These are phyloP conservation scores for Campoplex capitator DNA, from an alignment of 2,888 invertebrate species.

Conservation along the genomic window DNA sequence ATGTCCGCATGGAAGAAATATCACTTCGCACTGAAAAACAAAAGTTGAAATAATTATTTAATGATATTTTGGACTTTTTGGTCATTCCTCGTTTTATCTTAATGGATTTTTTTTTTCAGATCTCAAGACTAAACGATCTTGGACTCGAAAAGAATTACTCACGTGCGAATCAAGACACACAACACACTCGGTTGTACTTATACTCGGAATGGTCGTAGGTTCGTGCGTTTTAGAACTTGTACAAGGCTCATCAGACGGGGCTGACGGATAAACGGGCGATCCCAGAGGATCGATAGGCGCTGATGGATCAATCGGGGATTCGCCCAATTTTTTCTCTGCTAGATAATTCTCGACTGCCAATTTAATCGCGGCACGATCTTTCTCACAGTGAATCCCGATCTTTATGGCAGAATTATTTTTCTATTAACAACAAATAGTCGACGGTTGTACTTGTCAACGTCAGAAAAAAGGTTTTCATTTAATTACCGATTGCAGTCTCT, in stretches of 20 bases:
- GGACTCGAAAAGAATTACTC: conserved; percentile 79
- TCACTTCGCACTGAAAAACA: conserved; percentile 89
- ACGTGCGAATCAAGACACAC: conserved; percentile 92
- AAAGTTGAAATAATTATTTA: neutral
- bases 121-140: neutral
- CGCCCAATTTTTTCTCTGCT: conserved; percentile 78
- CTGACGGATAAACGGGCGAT: conserved; percentile 75
- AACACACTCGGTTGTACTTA: conserved; percentile 90
- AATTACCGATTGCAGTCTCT: conserved; percentile 86
- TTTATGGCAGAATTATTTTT: conserved; percentile 55
- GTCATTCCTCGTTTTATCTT: no score
- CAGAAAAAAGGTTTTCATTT: neutral
- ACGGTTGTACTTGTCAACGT: neutral
- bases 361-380: conserved; percentile 88
- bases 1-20: conserved; percentile 95
- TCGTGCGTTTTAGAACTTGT: conserved; percentile 76
- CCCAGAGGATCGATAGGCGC: conserved; percentile 72
- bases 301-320: conserved; percentile 74
- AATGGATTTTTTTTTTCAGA: neutral
- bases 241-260: conserved; percentile 79
- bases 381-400: conserved; percentile 81
- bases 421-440: neutral
- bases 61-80: neutral
- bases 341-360: conserved; percentile 88
- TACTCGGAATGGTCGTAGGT: conserved; percentile 77